Percentiles rank a stretch among this genome's conserved stretches.
phyloP scores from a whole-genome alignment of 37 sponge, comb jelly and placozoan genomes.

The Ephydatia muelleri region DNA sequence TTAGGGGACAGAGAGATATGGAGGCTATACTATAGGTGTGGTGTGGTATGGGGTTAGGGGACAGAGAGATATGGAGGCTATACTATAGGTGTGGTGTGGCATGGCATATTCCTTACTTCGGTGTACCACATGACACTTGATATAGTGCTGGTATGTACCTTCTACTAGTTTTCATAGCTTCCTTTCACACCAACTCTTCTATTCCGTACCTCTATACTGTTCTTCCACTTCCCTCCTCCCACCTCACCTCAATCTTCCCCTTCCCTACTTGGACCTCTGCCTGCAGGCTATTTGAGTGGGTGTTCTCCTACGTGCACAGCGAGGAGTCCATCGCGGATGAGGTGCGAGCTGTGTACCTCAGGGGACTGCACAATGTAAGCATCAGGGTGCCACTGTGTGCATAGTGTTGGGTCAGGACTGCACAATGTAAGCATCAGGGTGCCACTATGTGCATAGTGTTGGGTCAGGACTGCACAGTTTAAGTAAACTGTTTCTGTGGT shows the following conservation, averaged over 20 bases:
- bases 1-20: too few species aligned
- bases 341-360: constrained; percentile 58
- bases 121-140: too few species aligned
- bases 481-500: background rate
- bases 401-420: too few species aligned
- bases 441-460: too few species aligned
- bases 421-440: too few species aligned
- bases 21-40: too few species aligned
- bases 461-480: too few species aligned
- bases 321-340: constrained; percentile 46
- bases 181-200: background rate
- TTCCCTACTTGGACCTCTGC: background rate
- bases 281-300: constrained; percentile 75
- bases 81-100: too few species aligned
- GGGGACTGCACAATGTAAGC: constrained; percentile 63
- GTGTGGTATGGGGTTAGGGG: too few species aligned
- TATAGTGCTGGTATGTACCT: too few species aligned
- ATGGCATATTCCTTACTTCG: too few species aligned
- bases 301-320: constrained; percentile 48
- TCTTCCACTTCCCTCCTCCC: background rate
- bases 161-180: background rate
- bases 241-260: background rate
- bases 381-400: background rate
- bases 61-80: too few species aligned
- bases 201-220: background rate